Evolutionary conservation across 2,797 vertebrate genomes (phyloP), one percentile per base, ranked within the genome.

Genomic region (Pangasius sanitwongsei): DNA sequence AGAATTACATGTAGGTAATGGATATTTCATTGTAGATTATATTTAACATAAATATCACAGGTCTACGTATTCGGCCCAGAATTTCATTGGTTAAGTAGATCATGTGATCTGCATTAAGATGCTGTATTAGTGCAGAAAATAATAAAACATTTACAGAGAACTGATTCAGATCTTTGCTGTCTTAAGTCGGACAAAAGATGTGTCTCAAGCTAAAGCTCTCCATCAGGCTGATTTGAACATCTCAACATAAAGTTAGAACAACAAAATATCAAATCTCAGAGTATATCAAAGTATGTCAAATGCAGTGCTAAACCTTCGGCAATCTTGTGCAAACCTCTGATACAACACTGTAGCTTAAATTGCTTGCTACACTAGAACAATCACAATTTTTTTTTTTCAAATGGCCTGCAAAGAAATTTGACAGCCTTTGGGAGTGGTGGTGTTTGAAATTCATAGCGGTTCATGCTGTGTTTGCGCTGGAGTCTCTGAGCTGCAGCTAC

Each of bases 391-490:
- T 67, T 16, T 59, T 81, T 44, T 6, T 5, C n/a, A 80, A 89
- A 86, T 23, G 55, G 20, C 67, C 48, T 37, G 85, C 85, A 50
- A 88, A 74, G 16, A 65, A 90, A 89, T 28, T 78, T 67, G 63
- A 83, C 44, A 34, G 85, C 44, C 74, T 80, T 6, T 72, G 80
- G 67, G 55, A 37, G 44, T 3, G 25, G 65, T n/a, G 18, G 31
- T 48, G 20, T 90, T 92, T 90, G 50, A 93, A 92, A 94, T 95
- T 92, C 94, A 94, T 92, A 91, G 90, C 86, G 69, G 92, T 92
- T 93, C 91, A 89, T 92, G 91, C 87, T 87, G 92, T 92, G 92
- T 91, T 90, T 91, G 87, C 37, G 61, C 88, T 92, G 93, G 92
- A 50, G 70, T 86, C 90, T 91, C 89, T 89, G 67, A 80, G 89